A percentile compares a stretch with the other conserved stretches of the same genome.
Evolutionary conservation across 2,888 invertebrate species (phyloP).

Genomic region (Drosophila limbata): DNA sequence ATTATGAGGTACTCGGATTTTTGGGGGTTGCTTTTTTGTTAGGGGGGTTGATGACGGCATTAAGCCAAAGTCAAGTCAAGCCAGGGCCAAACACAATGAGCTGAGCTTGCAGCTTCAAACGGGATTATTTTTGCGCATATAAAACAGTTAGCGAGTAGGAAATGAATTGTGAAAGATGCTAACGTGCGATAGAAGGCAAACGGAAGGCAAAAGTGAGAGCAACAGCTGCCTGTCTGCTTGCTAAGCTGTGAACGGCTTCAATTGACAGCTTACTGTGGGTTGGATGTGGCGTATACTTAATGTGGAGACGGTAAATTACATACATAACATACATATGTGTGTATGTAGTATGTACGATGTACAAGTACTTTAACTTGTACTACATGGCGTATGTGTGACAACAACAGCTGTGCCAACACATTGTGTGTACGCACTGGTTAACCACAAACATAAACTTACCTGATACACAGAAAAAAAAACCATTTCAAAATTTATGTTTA

Average conservation of each 20-base stretch:
- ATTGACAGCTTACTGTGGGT: constrained; percentile 27
- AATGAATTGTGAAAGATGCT: constrained; percentile 55
- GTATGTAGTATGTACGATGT: constrained; percentile 1
- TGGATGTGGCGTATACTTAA: constrained; percentile 34
- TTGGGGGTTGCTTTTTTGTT: constrained; percentile 5
- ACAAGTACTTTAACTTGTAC: constrained; percentile 20
- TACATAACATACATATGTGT: constrained; percentile 7
- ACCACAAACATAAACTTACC: constrained; percentile 44
- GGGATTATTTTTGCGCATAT: constrained; percentile 58
- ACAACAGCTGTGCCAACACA: constrained; percentile 25
- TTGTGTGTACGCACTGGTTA: constrained; percentile 52
- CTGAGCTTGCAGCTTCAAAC: constrained; percentile 36
- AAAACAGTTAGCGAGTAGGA: constrained; percentile 60
- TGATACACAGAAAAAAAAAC: neutral
- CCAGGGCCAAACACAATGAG: constrained; percentile 32
- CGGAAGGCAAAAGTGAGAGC: constrained; percentile 11
- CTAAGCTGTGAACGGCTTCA: constrained; percentile 46
- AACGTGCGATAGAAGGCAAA: constrained; percentile 16
- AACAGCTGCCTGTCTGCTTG: constrained; percentile 32
- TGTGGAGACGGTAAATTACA: constrained; percentile 8
- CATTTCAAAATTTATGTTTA: too few relatives aligned
- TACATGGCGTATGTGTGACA: constrained; percentile 20
- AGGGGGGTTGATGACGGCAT: constrained; percentile 19
- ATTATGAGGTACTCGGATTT: constrained; percentile 38
- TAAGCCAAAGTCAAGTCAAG: constrained; percentile 33